Evolutionary conservation across 2,888 invertebrate species (phyloP), one percentile per base, ranked within the genome.

Genomic region (Caenorhabditis wallacei): DNA sequence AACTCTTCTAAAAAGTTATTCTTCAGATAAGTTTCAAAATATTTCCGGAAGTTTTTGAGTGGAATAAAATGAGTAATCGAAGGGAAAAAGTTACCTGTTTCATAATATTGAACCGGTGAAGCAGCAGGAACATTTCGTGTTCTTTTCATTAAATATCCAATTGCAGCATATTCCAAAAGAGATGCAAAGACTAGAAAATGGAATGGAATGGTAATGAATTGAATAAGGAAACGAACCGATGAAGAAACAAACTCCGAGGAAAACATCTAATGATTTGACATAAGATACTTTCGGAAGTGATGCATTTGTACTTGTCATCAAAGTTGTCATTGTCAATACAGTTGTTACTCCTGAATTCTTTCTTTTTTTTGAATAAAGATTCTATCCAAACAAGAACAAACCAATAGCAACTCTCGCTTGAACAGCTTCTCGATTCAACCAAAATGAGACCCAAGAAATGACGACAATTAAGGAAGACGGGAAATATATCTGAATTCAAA

Each of bases 281-380:
- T 92, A 92, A 66, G 88, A 88, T 16, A 90, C 90, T 89, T 92
- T 92, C 10, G 92, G 92, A 57, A 92, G 84, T 10, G 90, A 88
- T 10, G 92, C 91, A 84, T 92, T 92, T 4, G 92, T 92, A 59
- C 90, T 90, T 2, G 92, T 92, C 88, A 93, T 92, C 69, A 92
- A 85, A 1, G 92, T 93, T 7, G 92, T 92, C 92, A 92, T 92
- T 13, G 92, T 93, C 53, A 92, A 87, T 24, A 92, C 92, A n/a
- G 92, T 92, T 16, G 92, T 92, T 54, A 92, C 92, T 4, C 92
- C 91, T 89, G 74, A 35, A 88, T 13, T 13, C 4, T 8, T 40
- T 40, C 40, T 2, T 40, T 40, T 35, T 35, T 35, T 35, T 35
- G 35, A 35, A 35, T 13, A 30, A 30, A 30, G 5, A 40, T 40